Conservation (phyloP, 2,797 vertebrate genomes). For the Urocyon cinereoargenteus region DNA sequence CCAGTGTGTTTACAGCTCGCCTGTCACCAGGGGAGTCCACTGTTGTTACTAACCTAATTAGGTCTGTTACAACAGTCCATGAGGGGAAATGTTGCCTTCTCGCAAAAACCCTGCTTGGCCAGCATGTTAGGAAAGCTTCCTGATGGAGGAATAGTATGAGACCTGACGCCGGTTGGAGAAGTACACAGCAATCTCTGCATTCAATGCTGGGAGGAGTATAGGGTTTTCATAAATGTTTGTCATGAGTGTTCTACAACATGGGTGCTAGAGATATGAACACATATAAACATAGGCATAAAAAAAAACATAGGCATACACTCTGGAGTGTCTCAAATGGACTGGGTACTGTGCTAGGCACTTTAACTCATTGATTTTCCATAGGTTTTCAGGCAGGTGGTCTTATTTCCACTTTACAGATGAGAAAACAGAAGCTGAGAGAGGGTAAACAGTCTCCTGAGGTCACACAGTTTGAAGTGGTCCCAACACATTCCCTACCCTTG, state of each 20-base stretch:
- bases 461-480: neutral
- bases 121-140: neutral
- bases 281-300: neutral
- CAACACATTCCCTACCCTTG: neutral
- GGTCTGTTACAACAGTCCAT: neutral
- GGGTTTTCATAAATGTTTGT: neutral
- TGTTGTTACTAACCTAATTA: constrained; percentile 54
- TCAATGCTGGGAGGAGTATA: neutral
- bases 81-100: neutral
- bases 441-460: neutral
- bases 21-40: neutral
- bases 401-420: neutral
- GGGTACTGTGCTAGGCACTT: neutral
- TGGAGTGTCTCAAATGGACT: neutral
- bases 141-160: neutral
- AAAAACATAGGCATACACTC: neutral
- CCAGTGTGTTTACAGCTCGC: neutral
- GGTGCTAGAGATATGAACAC: neutral
- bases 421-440: neutral
- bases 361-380: neutral
- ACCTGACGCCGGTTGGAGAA: neutral
- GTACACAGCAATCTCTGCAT: neutral
- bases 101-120: neutral
- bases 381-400: neutral
- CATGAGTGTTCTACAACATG: too few relatives aligned